Base-by-base conservation (phyloP, 2,113 vertebrate species). In the Sceloporus undulatus region DNA sequence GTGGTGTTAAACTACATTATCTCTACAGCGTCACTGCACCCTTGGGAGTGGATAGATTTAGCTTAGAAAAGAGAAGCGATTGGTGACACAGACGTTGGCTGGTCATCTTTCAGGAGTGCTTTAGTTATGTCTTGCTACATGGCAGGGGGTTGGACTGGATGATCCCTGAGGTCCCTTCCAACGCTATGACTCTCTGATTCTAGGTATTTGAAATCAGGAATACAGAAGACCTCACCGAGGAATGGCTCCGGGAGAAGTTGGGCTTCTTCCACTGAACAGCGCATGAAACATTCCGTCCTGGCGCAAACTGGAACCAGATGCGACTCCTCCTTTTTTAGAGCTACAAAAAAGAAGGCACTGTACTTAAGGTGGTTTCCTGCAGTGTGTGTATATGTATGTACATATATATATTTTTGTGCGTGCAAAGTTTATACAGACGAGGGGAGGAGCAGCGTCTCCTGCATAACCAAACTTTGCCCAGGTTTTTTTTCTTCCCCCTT, bases 201-300 rank as follows among this genome's bases (percentile, higher is more conserved):
- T 18, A 99, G 99, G 99, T 99, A 91, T 99, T 99, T 95, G 99
- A 99, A 97, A 98, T 99, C 95, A 97, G 99, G 91, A 99, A 98
- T 96, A 99, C 98, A 2, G 99, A 99, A 97, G 99, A 99, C 95
- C 96, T 99, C 65, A 98, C 98, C 78, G 99, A 99, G 96, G 98
- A 99, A 85, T 99, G 99, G 99, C 98, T 99, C 85, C 96, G 95
- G 88, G 98, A 98, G 96, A 99, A 98, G 96, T 97, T 99, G 21
- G 97, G 98, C 88, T 99, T 98, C 97, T 99, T 99, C 96, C 98
- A 98, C 92, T 99, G 98, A 96, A 84, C 96, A 94, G 93, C 96
- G 94, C 95, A 92, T 96, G 95, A 87, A 96, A 95, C 62, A 14
- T 96, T 88, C 95, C 96, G 91, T 92, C 95, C 96, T 96, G 96